Evolutionary conservation across 2,797 vertebrate species (phyloP).

Genomic region (Myotis findleyi): DNA sequence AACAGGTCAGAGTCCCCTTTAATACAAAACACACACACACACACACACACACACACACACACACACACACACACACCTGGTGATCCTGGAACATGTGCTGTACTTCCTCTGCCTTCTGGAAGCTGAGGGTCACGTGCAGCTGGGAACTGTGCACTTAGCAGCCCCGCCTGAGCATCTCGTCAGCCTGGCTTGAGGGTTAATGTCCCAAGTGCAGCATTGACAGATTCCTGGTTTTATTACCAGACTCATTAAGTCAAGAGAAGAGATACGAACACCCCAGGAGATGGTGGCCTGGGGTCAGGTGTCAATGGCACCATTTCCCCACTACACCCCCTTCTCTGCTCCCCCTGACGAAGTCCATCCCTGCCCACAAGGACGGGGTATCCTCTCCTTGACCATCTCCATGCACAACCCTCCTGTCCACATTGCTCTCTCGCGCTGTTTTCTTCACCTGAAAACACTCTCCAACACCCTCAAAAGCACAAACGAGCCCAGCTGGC

Average conservation of each 20-base stretch:
- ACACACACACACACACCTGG: not conserved
- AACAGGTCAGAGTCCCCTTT: not conserved
- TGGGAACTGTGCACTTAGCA: not conserved
- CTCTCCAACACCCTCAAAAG: not conserved
- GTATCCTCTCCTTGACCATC: not conserved
- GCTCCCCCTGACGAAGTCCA: not conserved
- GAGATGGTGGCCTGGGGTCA: not conserved
- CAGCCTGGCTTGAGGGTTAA: not conserved
- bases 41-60: no score
- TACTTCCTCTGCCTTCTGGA: not conserved
- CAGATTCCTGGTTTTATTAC: not conserved
- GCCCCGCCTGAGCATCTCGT: not conserved
- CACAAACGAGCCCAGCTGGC: not conserved
- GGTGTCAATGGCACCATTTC: fast-evolving
- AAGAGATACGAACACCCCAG: not conserved
- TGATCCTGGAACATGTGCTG: fast-evolving
- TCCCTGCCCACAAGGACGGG: not conserved
- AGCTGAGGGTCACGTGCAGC: not conserved
- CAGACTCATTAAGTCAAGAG: not conserved
- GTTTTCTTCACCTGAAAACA: not conserved
- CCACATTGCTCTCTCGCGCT: not conserved
- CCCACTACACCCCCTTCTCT: fast-evolving
- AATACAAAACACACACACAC: not conserved
- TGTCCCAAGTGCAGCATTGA: not conserved
- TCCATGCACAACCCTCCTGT: not conserved